Base-by-base conservation (phyloP, 2,888 invertebrate genomes). In the Cantharis lateralis region DNA sequence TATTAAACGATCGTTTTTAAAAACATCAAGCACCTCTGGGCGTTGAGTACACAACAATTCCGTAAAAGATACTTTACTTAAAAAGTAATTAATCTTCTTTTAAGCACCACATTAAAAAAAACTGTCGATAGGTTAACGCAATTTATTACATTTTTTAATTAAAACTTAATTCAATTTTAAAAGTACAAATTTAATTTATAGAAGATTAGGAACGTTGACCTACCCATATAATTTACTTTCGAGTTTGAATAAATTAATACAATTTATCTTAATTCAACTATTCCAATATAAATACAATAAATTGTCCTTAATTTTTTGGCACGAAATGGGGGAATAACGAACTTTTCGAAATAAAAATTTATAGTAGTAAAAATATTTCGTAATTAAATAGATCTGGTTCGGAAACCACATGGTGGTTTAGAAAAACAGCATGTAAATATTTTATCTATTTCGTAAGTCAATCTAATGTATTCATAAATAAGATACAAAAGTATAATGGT, bases 361-460 rank as follows among this genome's bases (percentile, higher is more conserved):
- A 48, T 48, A 48, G 48, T n/a, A n/a, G n/a, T 48, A n/a, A n/a
- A n/a, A 48, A 48, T 48, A 48, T 48, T 48, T 48, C 48, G 48
- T n/a, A 48, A 48, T 48, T n/a, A 48, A 48, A 48, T 48, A 48
- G 48, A 48, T 48, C 48, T 48, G 48, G 48, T 48, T 48, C 48
- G 48, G 32, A 48, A 48, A 48, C 70, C 48, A 70, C 70, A 70
- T 28, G 70, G 70, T 70, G 48, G 28, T 70, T 70, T 70, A 48
- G 2, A 48, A 48, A 48, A 48, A 48, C 48, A 48, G 48, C 48
- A 48, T 48, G 48, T 48, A 48, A 48, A 48, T 48, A 48, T 48
- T 48, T 48, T 48, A 48, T 48, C 48, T 48, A 48, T 48, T 48
- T 18, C 72, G 70, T 61, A 61, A 18, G 70, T 11, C 61, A 20